Conservation (phyloP, 2,888 invertebrate species). For the Dione vanillae region DNA sequence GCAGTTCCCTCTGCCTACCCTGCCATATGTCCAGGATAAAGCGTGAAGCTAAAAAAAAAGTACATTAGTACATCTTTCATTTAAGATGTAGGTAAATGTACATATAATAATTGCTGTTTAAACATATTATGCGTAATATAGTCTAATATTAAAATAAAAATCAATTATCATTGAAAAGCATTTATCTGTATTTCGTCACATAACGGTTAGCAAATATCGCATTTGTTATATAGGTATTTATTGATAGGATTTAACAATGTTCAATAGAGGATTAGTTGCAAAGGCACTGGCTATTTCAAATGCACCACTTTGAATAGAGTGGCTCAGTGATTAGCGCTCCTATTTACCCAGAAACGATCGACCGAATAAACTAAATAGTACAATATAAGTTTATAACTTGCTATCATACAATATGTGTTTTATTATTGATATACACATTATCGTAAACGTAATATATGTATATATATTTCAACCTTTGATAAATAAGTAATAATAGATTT, state of each 20-base stretch:
- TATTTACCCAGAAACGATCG: constrained; percentile 32
- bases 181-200: neutral
- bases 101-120: too few relatives aligned
- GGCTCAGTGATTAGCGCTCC: constrained; percentile 39
- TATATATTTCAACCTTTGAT: too few relatives aligned
- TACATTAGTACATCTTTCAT: too few relatives aligned
- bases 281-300: constrained; percentile 32
- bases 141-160: too few relatives aligned
- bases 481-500: too few relatives aligned
- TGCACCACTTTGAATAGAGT: constrained; percentile 33
- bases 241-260: constrained; percentile 21
- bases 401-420: neutral
- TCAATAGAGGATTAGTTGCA: constrained; percentile 33
- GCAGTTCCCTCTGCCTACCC: too few relatives aligned
- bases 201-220: neutral
- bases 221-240: constrained; percentile 9
- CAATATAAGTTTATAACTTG: neutral
- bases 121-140: too few relatives aligned
- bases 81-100: too few relatives aligned
- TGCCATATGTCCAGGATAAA: too few relatives aligned
- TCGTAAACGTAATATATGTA: too few relatives aligned
- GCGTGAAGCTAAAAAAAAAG: too few relatives aligned
- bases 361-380: constrained; percentile 18
- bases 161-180: neutral
- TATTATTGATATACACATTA: too few relatives aligned